Evolutionary conservation across 2,797 vertebrate genomes (phyloP).

Genomic region (Aythya fuligula): DNA sequence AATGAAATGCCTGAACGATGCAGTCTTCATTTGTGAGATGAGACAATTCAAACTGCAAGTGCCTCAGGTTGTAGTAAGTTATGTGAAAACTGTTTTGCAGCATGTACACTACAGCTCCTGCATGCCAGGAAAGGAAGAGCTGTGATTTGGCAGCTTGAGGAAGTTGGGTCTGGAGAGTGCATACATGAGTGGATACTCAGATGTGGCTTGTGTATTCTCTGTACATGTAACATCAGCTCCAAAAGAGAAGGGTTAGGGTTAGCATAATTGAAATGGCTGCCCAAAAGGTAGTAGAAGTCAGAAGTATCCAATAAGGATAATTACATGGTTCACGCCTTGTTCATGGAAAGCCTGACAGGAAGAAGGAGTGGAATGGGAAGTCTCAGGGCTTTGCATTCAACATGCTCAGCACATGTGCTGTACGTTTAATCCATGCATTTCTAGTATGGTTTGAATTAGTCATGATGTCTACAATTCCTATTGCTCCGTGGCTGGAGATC

Average conservation of each 20-base stretch:
- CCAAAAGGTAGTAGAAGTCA: not conserved
- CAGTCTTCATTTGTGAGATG: not conserved
- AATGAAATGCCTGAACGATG: not conserved
- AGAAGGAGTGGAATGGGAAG: not conserved
- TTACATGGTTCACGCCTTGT: not conserved
- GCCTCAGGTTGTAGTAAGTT: not conserved
- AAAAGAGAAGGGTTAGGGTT: not conserved
- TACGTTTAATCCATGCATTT: not conserved
- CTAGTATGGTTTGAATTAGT: conserved; percentile 8
- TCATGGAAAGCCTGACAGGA: not conserved
- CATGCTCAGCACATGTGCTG: not conserved
- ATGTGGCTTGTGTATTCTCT: not conserved
- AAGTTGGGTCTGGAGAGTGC: not conserved
- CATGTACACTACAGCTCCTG: not conserved
- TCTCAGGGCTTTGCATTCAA: not conserved
- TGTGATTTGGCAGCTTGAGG: not conserved
- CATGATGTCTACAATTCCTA: not conserved
- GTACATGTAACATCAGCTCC: not conserved
- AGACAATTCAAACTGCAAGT: not conserved
- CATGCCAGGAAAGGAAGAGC: not conserved
- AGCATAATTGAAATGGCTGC: not conserved
- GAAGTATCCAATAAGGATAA: not conserved
- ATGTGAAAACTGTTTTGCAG: not conserved
- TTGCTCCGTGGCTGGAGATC: not conserved
- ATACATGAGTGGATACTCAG: not conserved